phyloP scores from a whole-genome alignment of 2,113 vertebrate species.

The Aptenodytes patagonicus region DNA sequence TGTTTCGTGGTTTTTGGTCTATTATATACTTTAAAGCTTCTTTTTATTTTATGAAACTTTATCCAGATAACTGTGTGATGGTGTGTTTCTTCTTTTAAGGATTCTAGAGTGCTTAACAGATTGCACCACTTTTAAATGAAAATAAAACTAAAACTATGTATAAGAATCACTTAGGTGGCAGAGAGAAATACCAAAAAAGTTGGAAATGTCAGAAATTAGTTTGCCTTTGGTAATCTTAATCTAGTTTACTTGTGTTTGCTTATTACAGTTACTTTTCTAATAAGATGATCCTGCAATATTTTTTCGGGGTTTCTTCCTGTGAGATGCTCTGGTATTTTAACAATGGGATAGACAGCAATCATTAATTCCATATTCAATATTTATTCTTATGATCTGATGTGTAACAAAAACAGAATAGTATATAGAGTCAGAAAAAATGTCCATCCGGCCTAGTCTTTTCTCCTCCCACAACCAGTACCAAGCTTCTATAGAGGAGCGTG shows the following conservation, averaged over 20 bases:
- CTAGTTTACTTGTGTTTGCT: neutral
- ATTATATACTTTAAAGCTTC: neutral
- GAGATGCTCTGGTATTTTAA: neutral
- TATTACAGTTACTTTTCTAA: neutral
- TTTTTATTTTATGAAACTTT: neutral
- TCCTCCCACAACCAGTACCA: neutral
- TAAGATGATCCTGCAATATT: neutral
- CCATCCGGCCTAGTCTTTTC: neutral
- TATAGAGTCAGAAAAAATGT: neutral
- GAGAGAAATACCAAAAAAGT: neutral
- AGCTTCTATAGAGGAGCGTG: fast-evolving
- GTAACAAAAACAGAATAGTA: neutral
- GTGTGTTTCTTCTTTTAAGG: neutral
- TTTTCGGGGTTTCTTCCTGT: neutral
- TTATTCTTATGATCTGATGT: neutral
- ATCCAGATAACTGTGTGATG: neutral
- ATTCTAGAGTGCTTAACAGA: neutral
- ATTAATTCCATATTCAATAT: neutral
- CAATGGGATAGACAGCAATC: neutral
- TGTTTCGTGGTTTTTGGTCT: neutral
- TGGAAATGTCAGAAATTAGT: neutral
- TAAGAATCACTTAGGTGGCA: neutral
- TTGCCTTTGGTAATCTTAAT: neutral
- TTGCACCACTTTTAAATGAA: neutral
- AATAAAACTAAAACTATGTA: neutral